Evolutionary conservation across 2,113 vertebrate species (phyloP).

Genomic region (Eira barbara): DNA sequence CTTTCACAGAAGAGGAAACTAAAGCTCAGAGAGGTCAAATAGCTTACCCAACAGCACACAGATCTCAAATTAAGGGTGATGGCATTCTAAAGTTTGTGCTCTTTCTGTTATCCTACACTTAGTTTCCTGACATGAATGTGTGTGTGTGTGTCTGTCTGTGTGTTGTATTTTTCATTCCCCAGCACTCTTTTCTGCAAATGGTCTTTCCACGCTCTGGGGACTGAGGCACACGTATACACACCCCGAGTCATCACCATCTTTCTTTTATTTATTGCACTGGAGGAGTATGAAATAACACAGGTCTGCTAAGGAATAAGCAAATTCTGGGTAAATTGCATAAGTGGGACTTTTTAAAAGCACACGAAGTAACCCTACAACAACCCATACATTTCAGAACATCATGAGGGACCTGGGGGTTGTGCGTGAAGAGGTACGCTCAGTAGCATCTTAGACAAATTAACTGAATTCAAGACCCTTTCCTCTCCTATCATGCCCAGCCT

Average conservation of each 20-base stretch:
- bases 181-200: neutral
- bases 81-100: neutral
- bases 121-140: neutral
- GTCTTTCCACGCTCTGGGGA: neutral
- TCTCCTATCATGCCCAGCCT: neutral
- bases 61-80: neutral
- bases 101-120: neutral
- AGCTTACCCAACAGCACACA: neutral
- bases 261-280: conserved; percentile 68
- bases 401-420: neutral
- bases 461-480: neutral
- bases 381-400: conserved; percentile 49
- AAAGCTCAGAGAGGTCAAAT: neutral
- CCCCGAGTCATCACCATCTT: neutral
- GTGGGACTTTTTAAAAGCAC: conserved; percentile 31
- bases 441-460: neutral
- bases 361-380: conserved; percentile 14
- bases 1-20: neutral
- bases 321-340: conserved; percentile 51
- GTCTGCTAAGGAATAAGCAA: conserved; percentile 41
- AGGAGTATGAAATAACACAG: conserved; percentile 53
- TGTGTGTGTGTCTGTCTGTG: neutral
- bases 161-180: neutral
- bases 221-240: neutral
- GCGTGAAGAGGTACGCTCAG: neutral